Conservation (phyloP, 2,113 vertebrate genomes). For the Alosa alosa region DNA sequence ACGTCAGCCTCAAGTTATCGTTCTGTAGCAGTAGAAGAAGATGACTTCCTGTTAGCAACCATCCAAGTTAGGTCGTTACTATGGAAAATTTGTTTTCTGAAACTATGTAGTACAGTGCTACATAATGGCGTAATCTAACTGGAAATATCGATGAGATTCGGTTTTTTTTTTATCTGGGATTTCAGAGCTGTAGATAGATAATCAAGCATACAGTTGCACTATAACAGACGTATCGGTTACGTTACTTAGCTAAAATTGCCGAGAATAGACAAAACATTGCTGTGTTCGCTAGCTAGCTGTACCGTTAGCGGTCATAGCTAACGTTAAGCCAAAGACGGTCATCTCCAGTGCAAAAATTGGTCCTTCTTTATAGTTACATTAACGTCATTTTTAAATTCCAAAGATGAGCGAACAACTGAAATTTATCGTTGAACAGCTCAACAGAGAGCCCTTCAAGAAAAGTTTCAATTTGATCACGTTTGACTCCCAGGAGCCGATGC, state of each 20-base stretch:
- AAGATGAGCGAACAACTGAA: slow-evolving; percentile 93
- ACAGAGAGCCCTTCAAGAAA: slow-evolving; percentile 92
- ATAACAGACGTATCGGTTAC: background rate
- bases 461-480: slow-evolving; percentile 94
- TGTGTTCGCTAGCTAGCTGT: slow-evolving; percentile 35
- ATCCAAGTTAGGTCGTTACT: slow-evolving; percentile 49
- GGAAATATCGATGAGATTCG: background rate
- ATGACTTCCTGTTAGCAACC: slow-evolving; percentile 66
- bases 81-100: slow-evolving; percentile 34
- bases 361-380: background rate
- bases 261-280: background rate
- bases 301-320: slow-evolving; percentile 2
- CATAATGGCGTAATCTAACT: background rate
- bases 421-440: slow-evolving; percentile 92
- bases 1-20: background rate
- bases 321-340: background rate
- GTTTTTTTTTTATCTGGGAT: background rate
- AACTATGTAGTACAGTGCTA: background rate
- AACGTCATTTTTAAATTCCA: slow-evolving; percentile 22
- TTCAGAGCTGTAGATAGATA: background rate
- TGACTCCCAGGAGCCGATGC: slow-evolving; percentile 89
- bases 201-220: background rate
- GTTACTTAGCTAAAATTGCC: background rate
- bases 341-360: background rate
- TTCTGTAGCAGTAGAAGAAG: background rate